Evolutionary conservation across 2,797 vertebrate genomes (phyloP).

Genomic region (Gambusia yucatana): DNA sequence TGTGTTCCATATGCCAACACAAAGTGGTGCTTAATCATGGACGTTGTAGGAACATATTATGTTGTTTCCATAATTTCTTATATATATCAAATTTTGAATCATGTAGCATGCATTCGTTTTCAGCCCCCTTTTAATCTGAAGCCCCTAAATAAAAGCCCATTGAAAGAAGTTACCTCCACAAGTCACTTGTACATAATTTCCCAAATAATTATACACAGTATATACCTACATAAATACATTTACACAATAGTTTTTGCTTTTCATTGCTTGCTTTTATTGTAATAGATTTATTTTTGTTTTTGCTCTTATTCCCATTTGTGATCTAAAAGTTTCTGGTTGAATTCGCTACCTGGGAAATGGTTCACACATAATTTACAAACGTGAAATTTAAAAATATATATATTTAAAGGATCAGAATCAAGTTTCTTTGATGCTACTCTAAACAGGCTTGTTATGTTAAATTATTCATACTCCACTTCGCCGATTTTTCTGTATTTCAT

Average conservation of each 20-base stretch:
- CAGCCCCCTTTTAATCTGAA: background rate
- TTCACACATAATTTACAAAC: background rate
- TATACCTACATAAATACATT: background rate
- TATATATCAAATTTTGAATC: background rate
- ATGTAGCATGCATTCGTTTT: background rate
- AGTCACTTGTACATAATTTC: background rate
- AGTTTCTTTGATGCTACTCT: background rate
- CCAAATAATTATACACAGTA: background rate
- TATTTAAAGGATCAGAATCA: background rate
- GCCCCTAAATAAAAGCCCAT: background rate
- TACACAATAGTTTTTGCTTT: background rate
- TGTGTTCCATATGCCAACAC: background rate
- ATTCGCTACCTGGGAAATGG: background rate
- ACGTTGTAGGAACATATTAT: background rate
- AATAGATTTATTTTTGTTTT: background rate
- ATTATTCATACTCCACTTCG: background rate
- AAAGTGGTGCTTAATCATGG: background rate
- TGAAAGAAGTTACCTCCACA: background rate
- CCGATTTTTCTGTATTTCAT: background rate
- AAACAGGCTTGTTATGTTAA: background rate
- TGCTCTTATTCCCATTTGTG: background rate
- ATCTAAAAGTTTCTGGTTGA: background rate
- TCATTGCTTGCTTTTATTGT: background rate
- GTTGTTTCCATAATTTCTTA: background rate
- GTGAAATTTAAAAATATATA: background rate